Percentiles rank a stretch among this genome's conserved stretches.
These are phyloP conservation scores for Menidia beryllina DNA, from an alignment of 2,113 vertebrate species.

Conservation along the genomic window DNA sequence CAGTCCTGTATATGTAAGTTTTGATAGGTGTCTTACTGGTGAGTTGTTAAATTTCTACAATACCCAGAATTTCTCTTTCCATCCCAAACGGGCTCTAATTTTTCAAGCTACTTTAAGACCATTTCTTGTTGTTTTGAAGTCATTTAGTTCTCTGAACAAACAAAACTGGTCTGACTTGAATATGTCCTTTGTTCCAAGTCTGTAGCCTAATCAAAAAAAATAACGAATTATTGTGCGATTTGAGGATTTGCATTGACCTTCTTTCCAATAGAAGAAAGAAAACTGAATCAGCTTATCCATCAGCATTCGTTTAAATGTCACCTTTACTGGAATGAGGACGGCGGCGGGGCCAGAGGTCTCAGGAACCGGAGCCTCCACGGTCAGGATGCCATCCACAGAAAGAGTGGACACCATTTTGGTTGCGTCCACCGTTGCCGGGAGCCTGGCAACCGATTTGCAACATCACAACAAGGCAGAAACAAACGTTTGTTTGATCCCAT, in stretches of 20 bases:
- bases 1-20: too few species aligned
- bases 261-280: background rate
- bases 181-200: background rate
- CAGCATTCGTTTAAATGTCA: slow-evolving; percentile 14
- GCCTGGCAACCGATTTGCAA: slow-evolving; percentile 57
- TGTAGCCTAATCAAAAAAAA: background rate
- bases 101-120: background rate
- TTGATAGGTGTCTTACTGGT: too few species aligned
- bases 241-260: background rate
- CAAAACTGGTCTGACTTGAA: too few species aligned
- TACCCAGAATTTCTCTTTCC: background rate
- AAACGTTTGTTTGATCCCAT: slow-evolving; percentile 1
- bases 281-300: background rate
- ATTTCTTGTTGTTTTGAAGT: background rate
- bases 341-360: slow-evolving; percentile 44
- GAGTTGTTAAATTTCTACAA: too few species aligned
- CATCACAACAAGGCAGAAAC: background rate
- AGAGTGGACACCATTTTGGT: slow-evolving; percentile 68
- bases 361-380: slow-evolving; percentile 74
- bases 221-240: background rate
- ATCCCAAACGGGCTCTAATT: background rate
- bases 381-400: slow-evolving; percentile 78
- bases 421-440: slow-evolving; percentile 69
- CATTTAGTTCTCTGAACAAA: background rate
- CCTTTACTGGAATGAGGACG: slow-evolving; percentile 76